A percentile compares a stretch with the other conserved stretches of the same genome.
phyloP scores from a whole-genome alignment of 2,797 vertebrate genomes.

The Pantherophis alleghaniensis region DNA sequence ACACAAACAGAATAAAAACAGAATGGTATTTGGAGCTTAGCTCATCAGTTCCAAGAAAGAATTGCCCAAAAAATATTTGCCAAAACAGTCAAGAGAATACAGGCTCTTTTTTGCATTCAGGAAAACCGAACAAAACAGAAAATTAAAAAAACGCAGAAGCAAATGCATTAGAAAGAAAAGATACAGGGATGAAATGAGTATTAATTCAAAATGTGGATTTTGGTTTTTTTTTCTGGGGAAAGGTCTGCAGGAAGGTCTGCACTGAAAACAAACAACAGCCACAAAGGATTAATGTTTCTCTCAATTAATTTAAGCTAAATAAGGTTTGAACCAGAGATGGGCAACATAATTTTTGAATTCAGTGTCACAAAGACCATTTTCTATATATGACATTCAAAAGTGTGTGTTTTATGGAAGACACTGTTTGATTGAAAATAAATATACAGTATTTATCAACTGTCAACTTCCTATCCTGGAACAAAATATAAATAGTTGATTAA shows the following conservation, averaged over 20 bases:
- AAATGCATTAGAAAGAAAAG: slow-evolving; percentile 42
- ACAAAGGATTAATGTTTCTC: slow-evolving; percentile 86
- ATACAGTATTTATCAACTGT: neutral
- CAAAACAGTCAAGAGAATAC: slow-evolving; percentile 38
- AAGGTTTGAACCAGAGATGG: slow-evolving; percentile 22
- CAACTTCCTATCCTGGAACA: neutral
- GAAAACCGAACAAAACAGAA: neutral
- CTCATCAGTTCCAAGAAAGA: slow-evolving; percentile 33
- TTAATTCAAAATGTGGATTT: slow-evolving; percentile 63
- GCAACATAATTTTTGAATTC: neutral
- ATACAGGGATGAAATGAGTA: slow-evolving; percentile 66
- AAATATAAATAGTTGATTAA: neutral
- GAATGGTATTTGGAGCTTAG: neutral
- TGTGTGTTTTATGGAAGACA: too few species aligned
- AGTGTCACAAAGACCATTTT: neutral
- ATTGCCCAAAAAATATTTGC: slow-evolving; percentile 45
- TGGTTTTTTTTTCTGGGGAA: slow-evolving; percentile 77
- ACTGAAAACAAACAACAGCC: slow-evolving; percentile 89
- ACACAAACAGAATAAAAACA: neutral
- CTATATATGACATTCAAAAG: neutral
- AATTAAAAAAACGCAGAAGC: neutral
- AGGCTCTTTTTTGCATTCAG: slow-evolving; percentile 43
- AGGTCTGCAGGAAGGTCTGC: slow-evolving; percentile 92
- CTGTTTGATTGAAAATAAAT: neutral
- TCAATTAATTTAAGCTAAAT: slow-evolving; percentile 61